Percentiles rank a stretch among this genome's conserved stretches.
These are phyloP conservation scores for Empidonax alnorum DNA, from an alignment of 2,113 vertebrate species.

Conservation along the genomic window DNA sequence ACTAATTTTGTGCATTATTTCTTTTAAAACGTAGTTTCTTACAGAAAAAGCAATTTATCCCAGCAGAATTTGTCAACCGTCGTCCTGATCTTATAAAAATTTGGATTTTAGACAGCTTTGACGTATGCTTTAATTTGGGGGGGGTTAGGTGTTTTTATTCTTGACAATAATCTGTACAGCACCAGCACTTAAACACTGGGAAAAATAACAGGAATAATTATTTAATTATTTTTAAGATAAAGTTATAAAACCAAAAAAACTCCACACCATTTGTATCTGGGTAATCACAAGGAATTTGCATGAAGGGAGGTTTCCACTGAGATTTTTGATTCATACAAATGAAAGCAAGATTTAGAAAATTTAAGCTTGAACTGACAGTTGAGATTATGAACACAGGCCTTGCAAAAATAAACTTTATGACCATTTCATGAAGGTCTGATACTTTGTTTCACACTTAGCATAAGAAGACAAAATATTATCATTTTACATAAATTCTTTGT, in stretches of 20 bases:
- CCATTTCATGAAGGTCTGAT: neutral
- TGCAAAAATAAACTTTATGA: neutral
- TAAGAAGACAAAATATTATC: neutral
- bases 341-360: slow-evolving; percentile 3
- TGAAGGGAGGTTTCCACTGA: neutral
- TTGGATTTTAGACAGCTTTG: neutral
- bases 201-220: neutral
- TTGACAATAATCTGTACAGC: neutral
- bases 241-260: neutral
- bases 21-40: neutral
- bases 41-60: neutral
- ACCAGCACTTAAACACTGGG: neutral
- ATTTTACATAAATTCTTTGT: slow-evolving; percentile 3
- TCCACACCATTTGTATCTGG: neutral
- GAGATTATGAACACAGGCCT: neutral
- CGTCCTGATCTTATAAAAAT: neutral
- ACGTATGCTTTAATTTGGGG: neutral
- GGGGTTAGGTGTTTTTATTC: neutral
- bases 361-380: neutral
- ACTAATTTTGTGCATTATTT: neutral
- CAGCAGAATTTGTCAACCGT: neutral
- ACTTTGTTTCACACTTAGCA: neutral
- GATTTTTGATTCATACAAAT: slow-evolving; percentile 14
- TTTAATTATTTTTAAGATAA: neutral
- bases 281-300: neutral